Evolutionary conservation across 1,140 invertebrate species (phyloP).

Genomic region (Ceratina calcarata): DNA sequence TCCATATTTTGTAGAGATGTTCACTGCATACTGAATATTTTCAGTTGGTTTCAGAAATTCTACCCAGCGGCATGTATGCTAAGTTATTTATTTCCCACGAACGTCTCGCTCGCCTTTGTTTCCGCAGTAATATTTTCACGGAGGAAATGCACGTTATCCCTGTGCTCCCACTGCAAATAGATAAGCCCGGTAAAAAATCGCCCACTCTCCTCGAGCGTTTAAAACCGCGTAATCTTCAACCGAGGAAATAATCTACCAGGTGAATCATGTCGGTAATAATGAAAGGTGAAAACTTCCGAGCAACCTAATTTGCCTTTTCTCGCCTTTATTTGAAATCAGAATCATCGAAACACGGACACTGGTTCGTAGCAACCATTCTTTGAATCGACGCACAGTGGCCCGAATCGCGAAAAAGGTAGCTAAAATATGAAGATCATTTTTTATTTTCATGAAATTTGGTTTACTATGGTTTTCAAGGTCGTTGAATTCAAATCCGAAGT

Average conservation of each 20-base stretch:
- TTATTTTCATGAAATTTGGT: background rate
- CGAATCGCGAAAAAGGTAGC: too few relatives aligned
- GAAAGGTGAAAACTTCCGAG: too few relatives aligned
- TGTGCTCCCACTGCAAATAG: background rate
- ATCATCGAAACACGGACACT: too few relatives aligned
- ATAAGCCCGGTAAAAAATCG: slow-evolving; percentile 29
- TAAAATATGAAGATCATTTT: too few relatives aligned
- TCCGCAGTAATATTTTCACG: slow-evolving; percentile 1
- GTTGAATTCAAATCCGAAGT: background rate
- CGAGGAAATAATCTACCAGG: slow-evolving; percentile 4
- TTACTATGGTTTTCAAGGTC: background rate
- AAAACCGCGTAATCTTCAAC: slow-evolving; percentile 17
- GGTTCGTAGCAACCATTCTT: too few relatives aligned
- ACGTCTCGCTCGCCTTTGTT: too few relatives aligned
- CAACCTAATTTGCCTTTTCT: too few relatives aligned
- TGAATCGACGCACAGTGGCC: too few relatives aligned
- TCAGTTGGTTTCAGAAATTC: background rate
- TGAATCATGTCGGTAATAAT: background rate
- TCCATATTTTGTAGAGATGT: background rate
- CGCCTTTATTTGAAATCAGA: too few relatives aligned
- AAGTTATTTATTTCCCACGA: slow-evolving; percentile 9
- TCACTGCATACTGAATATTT: slow-evolving; percentile 9
- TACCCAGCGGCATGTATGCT: background rate
- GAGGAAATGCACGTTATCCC: background rate
- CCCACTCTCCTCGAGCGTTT: slow-evolving; percentile 3